Conservation (phyloP, 2,888 invertebrate genomes). For the Ichneumoninae sp. region DNA sequence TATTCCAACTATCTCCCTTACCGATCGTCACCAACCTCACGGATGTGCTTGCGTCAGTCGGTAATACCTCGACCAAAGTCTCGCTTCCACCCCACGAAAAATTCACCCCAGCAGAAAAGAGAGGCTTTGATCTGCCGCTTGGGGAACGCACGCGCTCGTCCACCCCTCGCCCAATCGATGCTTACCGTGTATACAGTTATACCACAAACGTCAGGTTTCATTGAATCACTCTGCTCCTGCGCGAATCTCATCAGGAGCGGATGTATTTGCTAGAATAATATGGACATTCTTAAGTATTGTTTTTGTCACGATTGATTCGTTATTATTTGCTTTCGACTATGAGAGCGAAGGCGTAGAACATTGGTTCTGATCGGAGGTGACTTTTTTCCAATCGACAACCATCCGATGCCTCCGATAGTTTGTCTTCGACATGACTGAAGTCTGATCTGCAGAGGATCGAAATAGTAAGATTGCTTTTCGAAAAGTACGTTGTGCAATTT, state of each 20-base stretch:
- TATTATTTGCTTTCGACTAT: neutral
- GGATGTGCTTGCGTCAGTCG: slow-evolving; percentile 43
- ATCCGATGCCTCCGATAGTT: neutral
- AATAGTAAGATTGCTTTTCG: neutral
- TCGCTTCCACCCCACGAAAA: slow-evolving; percentile 16
- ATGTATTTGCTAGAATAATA: slow-evolving; percentile 12
- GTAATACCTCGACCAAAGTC: slow-evolving; percentile 60
- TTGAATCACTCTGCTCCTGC: slow-evolving; percentile 58
- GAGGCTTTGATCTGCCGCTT: slow-evolving; percentile 18
- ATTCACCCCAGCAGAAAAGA: slow-evolving; percentile 20
- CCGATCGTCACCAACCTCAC: slow-evolving; percentile 5
- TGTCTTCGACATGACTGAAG: neutral
- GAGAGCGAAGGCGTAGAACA: neutral
- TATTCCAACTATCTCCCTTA: slow-evolving; percentile 17
- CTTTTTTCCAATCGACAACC: neutral
- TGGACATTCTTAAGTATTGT: neutral
- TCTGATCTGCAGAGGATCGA: neutral
- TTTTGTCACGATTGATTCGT: neutral
- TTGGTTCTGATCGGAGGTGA: neutral
- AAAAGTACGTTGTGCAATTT: neutral
- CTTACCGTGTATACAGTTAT: slow-evolving; percentile 48
- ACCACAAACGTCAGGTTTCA: slow-evolving; percentile 39
- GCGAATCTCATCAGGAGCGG: slow-evolving; percentile 61
- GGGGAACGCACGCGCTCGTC: slow-evolving; percentile 65
- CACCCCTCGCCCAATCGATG: slow-evolving; percentile 64